Base-by-base conservation (phyloP, 1,140 invertebrate genomes). In the Amphibalanus amphitrite region DNA sequence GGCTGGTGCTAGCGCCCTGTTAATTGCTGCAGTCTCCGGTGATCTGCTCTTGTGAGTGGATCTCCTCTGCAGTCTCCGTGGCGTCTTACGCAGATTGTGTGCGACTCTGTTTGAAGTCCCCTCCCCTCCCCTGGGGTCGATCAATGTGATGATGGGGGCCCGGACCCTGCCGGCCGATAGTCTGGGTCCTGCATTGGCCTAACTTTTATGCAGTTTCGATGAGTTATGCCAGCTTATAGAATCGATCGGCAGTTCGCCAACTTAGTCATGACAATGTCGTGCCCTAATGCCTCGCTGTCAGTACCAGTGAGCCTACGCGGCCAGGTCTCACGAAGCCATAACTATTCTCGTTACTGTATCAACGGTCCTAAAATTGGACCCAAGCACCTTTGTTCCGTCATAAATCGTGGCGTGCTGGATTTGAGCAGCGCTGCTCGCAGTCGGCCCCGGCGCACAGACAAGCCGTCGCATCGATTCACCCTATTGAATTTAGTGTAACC, bases 401-500 rank as follows among this genome's bases (percentile, higher is more conserved):
- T 59, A 20, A 59, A 13, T 59, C 20, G 10, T 23, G 47, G 20
- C 47, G 47, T 59, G 47, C 47, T 1, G 47, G 47, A 59, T 59
- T 59, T 59, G 47, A 59, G 20, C 20, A 59, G 47, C 47, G 33
- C 47, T 59, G 1, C 10, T 59, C 47, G 17, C 10, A 23, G 20
- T 20, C 47, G 47, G 20, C 17, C 10, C 6, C 17, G 17, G 10
- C 47, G 17, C 47, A 13, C 47, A 59, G 47, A 59, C 47, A 59
- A 59, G 47, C 17, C 20, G 47, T 3, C 47, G 20, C 47, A 59
- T 59, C 47, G 47, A 59, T 59, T 59, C 47, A 1, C 23, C 47
- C 47, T 59, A 59, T 59, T 59, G 47, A 59, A 59, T 59, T 59
- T 59, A 59, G 47, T 59, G 47, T 59, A 59, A 59, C 47, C 47